Percentiles rank a stretch among this genome's conserved stretches.
Conservation (phyloP, 1,140 invertebrate species). For the Drosophila pallidifrons region DNA sequence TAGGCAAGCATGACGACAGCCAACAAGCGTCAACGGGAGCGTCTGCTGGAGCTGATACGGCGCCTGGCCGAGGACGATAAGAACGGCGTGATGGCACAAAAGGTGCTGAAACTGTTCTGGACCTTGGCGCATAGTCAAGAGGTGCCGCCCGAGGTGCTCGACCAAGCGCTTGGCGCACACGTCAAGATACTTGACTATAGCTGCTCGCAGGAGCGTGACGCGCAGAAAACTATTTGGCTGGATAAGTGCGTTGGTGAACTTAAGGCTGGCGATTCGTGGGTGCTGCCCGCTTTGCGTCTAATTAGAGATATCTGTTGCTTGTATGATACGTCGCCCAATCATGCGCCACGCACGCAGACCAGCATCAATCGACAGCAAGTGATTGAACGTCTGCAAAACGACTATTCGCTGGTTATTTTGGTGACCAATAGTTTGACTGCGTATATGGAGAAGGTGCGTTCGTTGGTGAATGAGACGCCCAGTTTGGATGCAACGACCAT, state of each 20-base stretch:
- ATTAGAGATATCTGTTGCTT: conserved; percentile 98
- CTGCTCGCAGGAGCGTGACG: conserved; percentile 97
- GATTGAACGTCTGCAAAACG: conserved; percentile 95
- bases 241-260: conserved; percentile 98
- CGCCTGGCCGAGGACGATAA: conserved; percentile 98
- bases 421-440: conserved; percentile 96
- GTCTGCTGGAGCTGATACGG: conserved; percentile 97
- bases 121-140: conserved; percentile 98
- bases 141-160: conserved; percentile 98
- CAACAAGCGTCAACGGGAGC: conserved; percentile 97
- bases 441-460: conserved; percentile 95
- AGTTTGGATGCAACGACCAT: conserved; percentile 93
- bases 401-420: conserved; percentile 96
- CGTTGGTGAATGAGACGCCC: conserved; percentile 89
- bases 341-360: conserved; percentile 89
- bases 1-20: conserved; percentile 98
- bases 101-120: conserved; percentile 98
- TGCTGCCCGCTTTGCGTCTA: conserved; percentile 96
- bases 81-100: conserved; percentile 99
- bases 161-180: conserved; percentile 97
- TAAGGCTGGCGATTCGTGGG: conserved; percentile 94
- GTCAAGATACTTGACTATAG: conserved; percentile 99
- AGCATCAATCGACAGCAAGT: conserved; percentile 90
- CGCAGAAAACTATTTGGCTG: conserved; percentile 98
- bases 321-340: conserved; percentile 93